phyloP scores from a whole-genome alignment of 2,888 invertebrate genomes.

The Zhuqinia jingwanae region DNA sequence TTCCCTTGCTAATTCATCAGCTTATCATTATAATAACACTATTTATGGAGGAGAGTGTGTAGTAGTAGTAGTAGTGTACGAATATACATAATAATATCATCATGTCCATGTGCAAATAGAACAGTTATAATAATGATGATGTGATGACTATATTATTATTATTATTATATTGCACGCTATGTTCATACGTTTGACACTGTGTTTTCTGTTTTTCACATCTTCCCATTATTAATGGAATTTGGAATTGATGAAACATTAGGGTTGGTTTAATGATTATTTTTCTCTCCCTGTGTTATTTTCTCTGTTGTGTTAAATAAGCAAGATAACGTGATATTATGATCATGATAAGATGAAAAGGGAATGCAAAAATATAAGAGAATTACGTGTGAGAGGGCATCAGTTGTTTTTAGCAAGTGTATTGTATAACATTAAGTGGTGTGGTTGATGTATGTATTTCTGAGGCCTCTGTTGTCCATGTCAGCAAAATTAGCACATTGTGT shows the following conservation, averaged over 20 bases:
- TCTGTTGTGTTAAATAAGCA: conserved; percentile 6
- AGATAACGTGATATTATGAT: conserved; percentile 2
- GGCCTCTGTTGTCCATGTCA: conserved; percentile 37
- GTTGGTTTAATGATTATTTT: not conserved
- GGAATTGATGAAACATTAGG: conserved; percentile 18
- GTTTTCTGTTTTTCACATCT: conserved; percentile 14
- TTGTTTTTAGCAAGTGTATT: too few relatives aligned
- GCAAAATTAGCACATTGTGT: conserved; percentile 31
- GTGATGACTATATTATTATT: not conserved
- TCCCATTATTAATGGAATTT: conserved; percentile 20
- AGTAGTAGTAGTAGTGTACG: too few relatives aligned
- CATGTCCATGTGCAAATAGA: not conserved
- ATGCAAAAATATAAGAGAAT: conserved; percentile 19
- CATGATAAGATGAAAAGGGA: conserved; percentile 14
- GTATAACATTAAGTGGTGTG: too few relatives aligned
- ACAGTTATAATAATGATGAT: not conserved
- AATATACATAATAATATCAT: not conserved
- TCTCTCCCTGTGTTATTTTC: not conserved
- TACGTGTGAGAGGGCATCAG: not conserved
- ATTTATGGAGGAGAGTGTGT: not conserved
- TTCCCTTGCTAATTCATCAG: conserved; percentile 22
- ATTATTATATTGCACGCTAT: not conserved
- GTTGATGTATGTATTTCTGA: not conserved
- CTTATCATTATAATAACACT: conserved; percentile 22
- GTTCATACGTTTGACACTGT: too few relatives aligned